phyloP scores from a whole-genome alignment of 2,888 invertebrate genomes.

The Lacanobia oleracea region DNA sequence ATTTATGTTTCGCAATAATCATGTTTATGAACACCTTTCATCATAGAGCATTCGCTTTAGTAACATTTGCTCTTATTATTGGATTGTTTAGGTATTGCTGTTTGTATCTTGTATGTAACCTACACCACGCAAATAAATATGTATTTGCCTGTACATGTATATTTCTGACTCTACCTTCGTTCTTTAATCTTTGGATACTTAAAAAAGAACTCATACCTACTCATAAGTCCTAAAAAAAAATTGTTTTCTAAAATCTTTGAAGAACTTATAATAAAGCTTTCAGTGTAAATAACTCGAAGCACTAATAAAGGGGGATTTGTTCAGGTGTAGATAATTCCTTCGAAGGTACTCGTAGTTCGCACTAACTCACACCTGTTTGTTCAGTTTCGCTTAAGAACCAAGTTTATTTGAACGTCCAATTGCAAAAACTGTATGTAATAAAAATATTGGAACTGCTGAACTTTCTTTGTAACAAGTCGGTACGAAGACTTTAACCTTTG shows the following conservation, averaged over 20 bases:
- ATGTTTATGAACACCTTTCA: constrained; percentile 38
- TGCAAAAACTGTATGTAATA: constrained; percentile 32
- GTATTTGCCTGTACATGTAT: too few relatives aligned
- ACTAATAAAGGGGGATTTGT: constrained; percentile 71
- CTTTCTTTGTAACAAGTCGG: constrained; percentile 27
- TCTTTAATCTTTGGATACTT: too few relatives aligned
- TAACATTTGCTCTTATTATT: constrained; percentile 27
- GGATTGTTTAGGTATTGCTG: constrained; percentile 10
- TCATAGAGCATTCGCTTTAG: constrained; percentile 8
- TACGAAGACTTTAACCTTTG: constrained; percentile 19
- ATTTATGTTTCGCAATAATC: constrained; percentile 46
- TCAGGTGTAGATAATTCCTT: constrained; percentile 71
- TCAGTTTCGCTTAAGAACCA: constrained; percentile 41
- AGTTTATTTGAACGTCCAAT: constrained; percentile 51
- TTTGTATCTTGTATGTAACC: not conserved
- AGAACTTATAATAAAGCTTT: constrained; percentile 58
- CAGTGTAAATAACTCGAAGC: constrained; percentile 59
- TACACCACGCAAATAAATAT: not conserved
- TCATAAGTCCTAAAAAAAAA: too few relatives aligned
- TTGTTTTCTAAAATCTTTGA: not conserved
- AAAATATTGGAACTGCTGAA: constrained; percentile 38
- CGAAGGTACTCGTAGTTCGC: constrained; percentile 24
- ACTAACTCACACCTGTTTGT: constrained; percentile 71
- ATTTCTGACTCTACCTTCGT: too few relatives aligned
- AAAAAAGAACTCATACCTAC: too few relatives aligned